Percentiles rank a stretch among this genome's conserved stretches.
Evolutionary conservation across 2,888 invertebrate genomes (phyloP).

Genomic region (Lasioglossum malachurum): DNA sequence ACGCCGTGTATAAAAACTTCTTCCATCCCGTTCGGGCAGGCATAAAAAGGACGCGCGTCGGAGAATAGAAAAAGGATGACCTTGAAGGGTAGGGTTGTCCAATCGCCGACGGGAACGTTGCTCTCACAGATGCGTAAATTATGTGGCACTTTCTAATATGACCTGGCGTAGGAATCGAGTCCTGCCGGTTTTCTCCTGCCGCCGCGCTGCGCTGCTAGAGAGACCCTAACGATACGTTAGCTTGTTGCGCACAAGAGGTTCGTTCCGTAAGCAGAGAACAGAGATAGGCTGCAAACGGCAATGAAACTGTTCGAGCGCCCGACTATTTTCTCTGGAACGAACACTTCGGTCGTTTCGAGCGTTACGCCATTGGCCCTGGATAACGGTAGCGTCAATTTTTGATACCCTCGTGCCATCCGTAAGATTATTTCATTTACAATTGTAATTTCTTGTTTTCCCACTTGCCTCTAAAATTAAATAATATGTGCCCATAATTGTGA

Average conservation of each 20-base stretch:
- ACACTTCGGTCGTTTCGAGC: neutral
- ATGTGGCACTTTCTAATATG: slow-evolving; percentile 51
- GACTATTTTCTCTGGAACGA: neutral
- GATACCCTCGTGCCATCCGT: neutral
- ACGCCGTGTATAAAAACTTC: slow-evolving; percentile 69
- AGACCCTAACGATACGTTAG: neutral
- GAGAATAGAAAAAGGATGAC: slow-evolving; percentile 47
- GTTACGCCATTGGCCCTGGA: neutral
- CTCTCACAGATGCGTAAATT: slow-evolving; percentile 61
- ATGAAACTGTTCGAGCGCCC: neutral
- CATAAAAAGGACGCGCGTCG: slow-evolving; percentile 51
- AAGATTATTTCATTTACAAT: neutral
- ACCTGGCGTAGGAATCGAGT: neutral
- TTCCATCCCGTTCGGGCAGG: slow-evolving; percentile 50
- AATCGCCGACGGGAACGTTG: slow-evolving; percentile 40
- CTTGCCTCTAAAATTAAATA: neutral
- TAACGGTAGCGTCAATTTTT: slow-evolving; percentile 2
- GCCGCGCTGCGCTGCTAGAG: neutral
- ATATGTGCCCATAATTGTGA: neutral
- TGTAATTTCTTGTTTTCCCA: neutral
- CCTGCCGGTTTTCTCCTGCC: neutral
- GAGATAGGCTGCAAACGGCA: neutral
- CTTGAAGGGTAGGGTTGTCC: slow-evolving; percentile 65
- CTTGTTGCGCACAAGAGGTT: neutral
- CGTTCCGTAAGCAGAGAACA: neutral